A percentile compares a stretch with the other conserved stretches of the same genome.
Evolutionary conservation across 2,888 invertebrate species (phyloP).

Genomic region (Caenorhabditis macrosperma): DNA sequence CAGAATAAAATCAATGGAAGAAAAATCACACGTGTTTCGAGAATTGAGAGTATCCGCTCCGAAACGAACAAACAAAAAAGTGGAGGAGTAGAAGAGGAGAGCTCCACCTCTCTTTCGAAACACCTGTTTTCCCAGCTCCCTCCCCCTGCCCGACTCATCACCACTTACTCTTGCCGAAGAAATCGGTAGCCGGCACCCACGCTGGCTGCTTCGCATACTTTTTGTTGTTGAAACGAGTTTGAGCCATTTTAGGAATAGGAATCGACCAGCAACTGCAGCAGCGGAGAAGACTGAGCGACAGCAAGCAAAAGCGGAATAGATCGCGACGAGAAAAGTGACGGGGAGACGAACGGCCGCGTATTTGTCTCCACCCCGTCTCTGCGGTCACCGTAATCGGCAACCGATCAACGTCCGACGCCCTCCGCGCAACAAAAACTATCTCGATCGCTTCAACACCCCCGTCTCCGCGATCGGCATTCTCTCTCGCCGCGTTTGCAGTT

Average conservation of each 20-base stretch:
- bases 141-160: background rate
- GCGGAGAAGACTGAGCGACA: conserved; percentile 8
- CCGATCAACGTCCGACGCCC: conserved; percentile 46
- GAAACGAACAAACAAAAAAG: conserved; percentile 56
- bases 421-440: conserved; percentile 56
- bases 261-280: background rate
- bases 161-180: conserved; percentile 74
- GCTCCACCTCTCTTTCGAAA: conserved; percentile 35
- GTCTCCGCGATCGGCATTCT: conserved; percentile 21
- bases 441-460: conserved; percentile 9
- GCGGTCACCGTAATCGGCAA: conserved; percentile 57
- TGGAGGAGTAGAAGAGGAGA: conserved; percentile 3
- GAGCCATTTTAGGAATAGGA: conserved; percentile 62
- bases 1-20: no score
- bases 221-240: conserved; percentile 63
- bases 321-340: conserved; percentile 48
- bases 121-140: conserved; percentile 36
- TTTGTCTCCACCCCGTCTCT: conserved; percentile 50
- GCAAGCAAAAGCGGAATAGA: conserved; percentile 38
- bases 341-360: conserved; percentile 52
- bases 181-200: conserved; percentile 77
- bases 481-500: conserved; percentile 55
- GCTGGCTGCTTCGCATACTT: conserved; percentile 53
- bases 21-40: conserved; percentile 40
- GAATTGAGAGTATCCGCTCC: conserved; percentile 12